Percentiles rank a stretch among this genome's conserved stretches.
These are phyloP conservation scores for Seira musarum DNA, from an alignment of 2,888 invertebrate species.

Conservation along the genomic window DNA sequence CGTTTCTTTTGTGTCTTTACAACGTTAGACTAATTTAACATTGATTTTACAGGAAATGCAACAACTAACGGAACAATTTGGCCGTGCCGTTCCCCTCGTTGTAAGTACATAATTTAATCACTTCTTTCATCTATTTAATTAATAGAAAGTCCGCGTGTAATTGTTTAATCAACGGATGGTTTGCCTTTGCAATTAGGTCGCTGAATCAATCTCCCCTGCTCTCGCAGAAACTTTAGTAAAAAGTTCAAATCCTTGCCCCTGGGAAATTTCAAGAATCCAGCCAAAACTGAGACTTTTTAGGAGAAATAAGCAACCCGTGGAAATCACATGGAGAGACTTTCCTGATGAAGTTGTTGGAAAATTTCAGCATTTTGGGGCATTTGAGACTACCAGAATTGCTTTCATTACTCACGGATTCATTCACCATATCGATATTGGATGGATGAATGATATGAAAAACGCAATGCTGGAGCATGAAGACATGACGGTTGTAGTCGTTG, in stretches of 20 bases:
- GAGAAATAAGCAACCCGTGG: constrained; percentile 50
- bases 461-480: constrained; percentile 55
- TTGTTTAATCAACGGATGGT: neutral
- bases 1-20: too few species aligned
- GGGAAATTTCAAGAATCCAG: constrained; percentile 54
- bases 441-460: constrained; percentile 61
- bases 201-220: constrained; percentile 57
- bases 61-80: constrained; percentile 61
- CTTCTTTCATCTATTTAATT: too few species aligned
- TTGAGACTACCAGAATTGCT: constrained; percentile 56
- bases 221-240: constrained; percentile 62
- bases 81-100: constrained; percentile 60
- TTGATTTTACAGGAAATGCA: too few species aligned
- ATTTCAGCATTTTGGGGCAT: constrained; percentile 57
- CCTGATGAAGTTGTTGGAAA: constrained; percentile 57
- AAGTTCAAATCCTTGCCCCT: constrained; percentile 57
- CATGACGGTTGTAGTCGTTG: constrained; percentile 55
- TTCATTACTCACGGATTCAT: constrained; percentile 63
- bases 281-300: constrained; percentile 59
- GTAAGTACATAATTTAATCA: constrained; percentile 23
- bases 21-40: too few species aligned
- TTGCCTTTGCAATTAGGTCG: too few species aligned
- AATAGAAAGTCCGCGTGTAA: neutral
- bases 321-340: constrained; percentile 57
- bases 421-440: constrained; percentile 59